Evolutionary conservation across 2,888 invertebrate genomes (phyloP), one percentile per base, ranked within the genome.

Genomic region (Andrena chrysosceles): DNA sequence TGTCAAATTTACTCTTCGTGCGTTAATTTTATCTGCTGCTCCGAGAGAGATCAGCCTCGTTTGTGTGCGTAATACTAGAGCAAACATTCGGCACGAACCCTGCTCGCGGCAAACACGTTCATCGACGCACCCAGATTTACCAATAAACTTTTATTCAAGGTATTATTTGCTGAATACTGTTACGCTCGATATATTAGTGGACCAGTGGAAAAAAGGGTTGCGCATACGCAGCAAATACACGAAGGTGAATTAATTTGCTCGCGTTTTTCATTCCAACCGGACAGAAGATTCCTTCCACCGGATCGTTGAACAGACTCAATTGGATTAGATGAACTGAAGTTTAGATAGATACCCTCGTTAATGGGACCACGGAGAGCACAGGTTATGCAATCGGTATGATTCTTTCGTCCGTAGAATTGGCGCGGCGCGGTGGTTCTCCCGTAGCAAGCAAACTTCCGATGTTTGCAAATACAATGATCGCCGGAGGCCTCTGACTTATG

Each of bases 391-490:
- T 64, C 56, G 23, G 49, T 16, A 35, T 10, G 69, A 68, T 64
- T 62, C 60, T 74, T 81, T 62, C 59, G 35, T 3, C 33, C 29
- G 48, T 26, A 59, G 73, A 70, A 20, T 67, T 42, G 13, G 42
- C 42, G 13, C 83, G 66, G 20, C 29, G 54, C 79, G 72, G 83
- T 23, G 67, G 72, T 81, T 73, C 83, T 85, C 83, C 77, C 79
- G 75, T 77, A 88, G 77, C 84, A 33, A 78, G 87, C 75, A 89
- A 89, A 87, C 89, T 87, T 89, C 81, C 87, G 87, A 88, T 89
- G 89, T 89, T 89, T 90, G 87, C 89, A 91, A 90, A 91, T 89
- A 87, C 84, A 89, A 90, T 88, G 89, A 91, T 91, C 86, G 89
- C 89, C 83, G 82, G 85, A 87, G 85, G 89, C 84, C 85, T 86